Percentiles rank a stretch among this genome's conserved stretches.
Conservation (phyloP, 2,888 invertebrate species). For the Arge pagana region DNA sequence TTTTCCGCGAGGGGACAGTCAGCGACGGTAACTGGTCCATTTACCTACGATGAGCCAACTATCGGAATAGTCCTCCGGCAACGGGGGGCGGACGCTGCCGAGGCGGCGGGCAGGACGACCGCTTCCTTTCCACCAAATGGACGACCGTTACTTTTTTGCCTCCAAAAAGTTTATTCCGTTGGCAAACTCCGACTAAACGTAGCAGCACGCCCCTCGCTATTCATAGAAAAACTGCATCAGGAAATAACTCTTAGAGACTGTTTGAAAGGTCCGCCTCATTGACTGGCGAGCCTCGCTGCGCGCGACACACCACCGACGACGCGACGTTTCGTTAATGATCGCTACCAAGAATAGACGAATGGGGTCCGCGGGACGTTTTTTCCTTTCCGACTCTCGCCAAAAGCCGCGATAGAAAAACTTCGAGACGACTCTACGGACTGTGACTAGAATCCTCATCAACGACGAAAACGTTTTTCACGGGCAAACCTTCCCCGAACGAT, state of each 20-base stretch:
- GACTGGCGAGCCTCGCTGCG: conserved; percentile 10
- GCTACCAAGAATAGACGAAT: conserved; percentile 2
- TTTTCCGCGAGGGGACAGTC: conserved; percentile 1
- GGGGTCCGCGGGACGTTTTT: conserved; percentile 8
- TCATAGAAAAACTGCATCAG: conserved; percentile 19
- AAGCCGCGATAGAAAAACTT: conserved; percentile 11
- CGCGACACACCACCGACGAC: conserved; percentile 8
- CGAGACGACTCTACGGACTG: too few species aligned
- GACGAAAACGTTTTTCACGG: too few species aligned
- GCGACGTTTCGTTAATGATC: conserved; percentile 8
- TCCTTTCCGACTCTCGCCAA: conserved; percentile 7
- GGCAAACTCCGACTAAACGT: conserved; percentile 16
- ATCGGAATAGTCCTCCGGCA: conserved; percentile 14
- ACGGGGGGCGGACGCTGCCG: too few species aligned
- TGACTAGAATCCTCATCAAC: too few species aligned
- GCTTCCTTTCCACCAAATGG: conserved; percentile 6
- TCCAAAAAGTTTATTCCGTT: not conserved
- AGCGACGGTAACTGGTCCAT: conserved; percentile 8
- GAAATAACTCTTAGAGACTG: conserved; percentile 17
- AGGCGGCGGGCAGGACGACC: conserved; percentile 9
- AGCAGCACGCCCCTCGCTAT: conserved; percentile 10
- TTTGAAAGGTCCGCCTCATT: conserved; percentile 18
- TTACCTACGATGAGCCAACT: not conserved
- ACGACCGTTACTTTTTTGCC: not conserved
- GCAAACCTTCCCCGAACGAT: too few species aligned